Percentiles rank a stretch among this genome's conserved stretches.
These are phyloP conservation scores for Falco concolor DNA, from an alignment of 2,797 vertebrate species.

Conservation along the genomic window DNA sequence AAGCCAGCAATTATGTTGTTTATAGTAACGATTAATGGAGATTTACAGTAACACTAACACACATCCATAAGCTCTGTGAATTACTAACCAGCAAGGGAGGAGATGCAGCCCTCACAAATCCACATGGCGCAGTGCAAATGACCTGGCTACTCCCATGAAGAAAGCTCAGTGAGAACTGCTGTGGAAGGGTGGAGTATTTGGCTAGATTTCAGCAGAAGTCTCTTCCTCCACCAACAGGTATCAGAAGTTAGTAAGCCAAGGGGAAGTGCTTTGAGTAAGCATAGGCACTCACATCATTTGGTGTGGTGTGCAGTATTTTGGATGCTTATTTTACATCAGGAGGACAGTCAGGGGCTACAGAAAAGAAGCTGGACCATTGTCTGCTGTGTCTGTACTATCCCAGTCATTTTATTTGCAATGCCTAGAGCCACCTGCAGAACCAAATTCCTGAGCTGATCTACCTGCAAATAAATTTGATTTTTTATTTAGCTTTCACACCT, in stretches of 20 bases:
- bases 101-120: not conserved
- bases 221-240: not conserved
- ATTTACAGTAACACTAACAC: not conserved
- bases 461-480: not conserved
- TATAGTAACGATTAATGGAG: not conserved
- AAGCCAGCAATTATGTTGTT: not conserved
- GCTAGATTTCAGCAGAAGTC: not conserved
- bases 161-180: not conserved
- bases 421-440: not conserved
- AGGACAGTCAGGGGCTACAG: not conserved
- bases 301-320: not conserved
- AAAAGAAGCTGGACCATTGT: not conserved
- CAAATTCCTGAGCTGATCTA: not conserved
- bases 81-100: not conserved
- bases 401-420: not conserved
- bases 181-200: rapidly evolving
- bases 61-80: not conserved
- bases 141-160: not conserved
- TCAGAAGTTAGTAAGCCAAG: not conserved
- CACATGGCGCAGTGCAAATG: not conserved
- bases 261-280: not conserved
- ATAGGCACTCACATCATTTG: not conserved
- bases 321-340: not conserved
- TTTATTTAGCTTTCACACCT: not conserved
- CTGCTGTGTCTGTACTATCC: not conserved